phyloP scores from a whole-genome alignment of 2,888 invertebrate genomes.

The Xylocampa areola region DNA sequence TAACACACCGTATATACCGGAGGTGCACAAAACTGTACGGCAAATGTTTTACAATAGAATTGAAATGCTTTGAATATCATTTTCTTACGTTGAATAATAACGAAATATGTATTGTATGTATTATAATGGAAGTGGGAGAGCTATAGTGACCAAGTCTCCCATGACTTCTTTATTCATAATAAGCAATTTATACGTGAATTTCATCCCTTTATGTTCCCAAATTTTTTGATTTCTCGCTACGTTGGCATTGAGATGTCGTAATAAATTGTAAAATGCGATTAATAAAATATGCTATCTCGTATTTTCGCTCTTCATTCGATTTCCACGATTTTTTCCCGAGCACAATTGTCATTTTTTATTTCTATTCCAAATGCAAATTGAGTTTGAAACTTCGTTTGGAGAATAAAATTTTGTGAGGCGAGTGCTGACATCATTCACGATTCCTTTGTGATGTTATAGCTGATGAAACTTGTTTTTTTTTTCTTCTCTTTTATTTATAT shows the following conservation, averaged over 20 bases:
- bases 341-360: constrained; percentile 74
- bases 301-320: constrained; percentile 58
- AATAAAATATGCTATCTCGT: constrained; percentile 61
- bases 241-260: constrained; percentile 31
- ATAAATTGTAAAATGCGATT: constrained; percentile 61
- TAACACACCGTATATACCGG: no score
- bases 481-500: constrained; percentile 30
- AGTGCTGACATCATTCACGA: constrained; percentile 62
- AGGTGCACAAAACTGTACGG: no score
- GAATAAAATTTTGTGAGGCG: constrained; percentile 67
- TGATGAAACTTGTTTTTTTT: constrained; percentile 38
- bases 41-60: no score
- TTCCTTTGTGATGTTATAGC: constrained; percentile 60
- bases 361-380: constrained; percentile 78
- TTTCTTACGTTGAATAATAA: no score
- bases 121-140: neutral
- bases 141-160: neutral
- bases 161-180: constrained; percentile 14
- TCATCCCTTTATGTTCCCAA: constrained; percentile 27
- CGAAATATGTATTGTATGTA: no score
- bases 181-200: constrained; percentile 36
- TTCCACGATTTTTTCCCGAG: constrained; percentile 59
- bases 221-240: constrained; percentile 42
- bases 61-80: no score
- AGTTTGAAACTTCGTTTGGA: constrained; percentile 77